Percentiles rank a stretch among this genome's conserved stretches.
These are phyloP conservation scores for Chironomus tentans DNA, from an alignment of 2,888 invertebrate species.

Conservation along the genomic window DNA sequence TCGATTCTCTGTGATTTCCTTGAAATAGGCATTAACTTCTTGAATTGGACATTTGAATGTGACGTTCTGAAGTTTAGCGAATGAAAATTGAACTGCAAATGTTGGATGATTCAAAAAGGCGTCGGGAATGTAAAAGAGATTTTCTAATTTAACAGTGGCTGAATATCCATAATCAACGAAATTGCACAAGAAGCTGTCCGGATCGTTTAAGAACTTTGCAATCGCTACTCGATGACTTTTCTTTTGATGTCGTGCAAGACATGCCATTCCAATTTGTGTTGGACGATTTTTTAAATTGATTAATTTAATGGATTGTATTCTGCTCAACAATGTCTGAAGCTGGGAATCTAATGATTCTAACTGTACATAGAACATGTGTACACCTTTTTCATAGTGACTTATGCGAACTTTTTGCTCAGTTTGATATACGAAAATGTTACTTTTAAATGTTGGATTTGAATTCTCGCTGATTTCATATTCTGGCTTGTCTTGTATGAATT, in stretches of 20 bases:
- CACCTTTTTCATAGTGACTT: neutral
- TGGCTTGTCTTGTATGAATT: neutral
- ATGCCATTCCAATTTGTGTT: neutral
- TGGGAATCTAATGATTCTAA: neutral
- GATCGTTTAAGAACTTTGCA: neutral
- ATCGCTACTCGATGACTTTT: conserved; percentile 1
- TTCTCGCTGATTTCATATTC: neutral
- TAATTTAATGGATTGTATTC: neutral
- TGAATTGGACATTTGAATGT: neutral
- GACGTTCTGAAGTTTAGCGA: neutral
- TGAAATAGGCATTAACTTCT: neutral
- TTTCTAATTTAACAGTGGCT: neutral
- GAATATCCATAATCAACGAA: conserved; percentile 14
- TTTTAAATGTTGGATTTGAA: neutral
- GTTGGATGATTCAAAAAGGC: neutral
- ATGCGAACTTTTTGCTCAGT: neutral
- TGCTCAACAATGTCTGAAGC: neutral
- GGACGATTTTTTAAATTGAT: neutral
- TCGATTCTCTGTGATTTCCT: neutral
- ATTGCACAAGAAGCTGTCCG: neutral
- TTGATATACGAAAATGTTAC: neutral
- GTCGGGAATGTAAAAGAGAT: conserved; percentile 10
- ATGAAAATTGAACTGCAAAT: neutral
- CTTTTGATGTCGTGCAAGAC: neutral
- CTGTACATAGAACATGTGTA: conserved; percentile 3